Evolutionary conservation across 2,113 vertebrate species (phyloP), one percentile per base, ranked within the genome.

Genomic region (Macroglossus sobrinus): DNA sequence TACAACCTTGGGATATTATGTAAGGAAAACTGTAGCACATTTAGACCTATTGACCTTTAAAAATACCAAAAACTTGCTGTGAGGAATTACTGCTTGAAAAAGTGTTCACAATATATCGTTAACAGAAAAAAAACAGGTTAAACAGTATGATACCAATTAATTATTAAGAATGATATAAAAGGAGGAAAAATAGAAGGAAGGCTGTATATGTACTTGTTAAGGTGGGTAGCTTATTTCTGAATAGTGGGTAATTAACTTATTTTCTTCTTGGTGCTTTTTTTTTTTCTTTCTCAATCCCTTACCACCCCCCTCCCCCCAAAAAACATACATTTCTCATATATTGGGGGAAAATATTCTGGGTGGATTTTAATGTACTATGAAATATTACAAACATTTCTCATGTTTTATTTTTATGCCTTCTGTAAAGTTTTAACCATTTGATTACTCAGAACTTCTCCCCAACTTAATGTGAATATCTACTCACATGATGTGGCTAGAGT

Each of bases 371-470:
- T 72, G 18, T 78, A 28, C 35, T 88, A 81, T 84, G 59, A 89
- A 93, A 92, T 24, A 5, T 43, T 61, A 40, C 6, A 53, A 30
- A n/a, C 18, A 19, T 78, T 84, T 79, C 76, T 88, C 57, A 14
- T 28, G 12, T 75, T 63, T 95, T 84, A 69, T 69, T 96, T 97
- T 94, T 96, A 84, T 64, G 12, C 45, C 33, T 40, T 4, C 63
- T 79, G 45, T 61, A 38, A 94, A 45, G 75, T 40, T 93, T 92
- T 89, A 93, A 68, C 66, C 40, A 15, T 78, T 30, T 10, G 68
- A 57, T 80, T 80, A 45, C 28, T 28, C 78, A 28, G 84, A 22
- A 22, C 91, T 74, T 68, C 59, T 59, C 75, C 35, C 64, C 24
- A n/a, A 7, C 50, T 63, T 88, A 35, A 40, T 69, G 26, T 0